These are phyloP conservation scores for Raja brachyura DNA, from an alignment of 2,113 vertebrate genomes.

Conservation along the genomic window DNA sequence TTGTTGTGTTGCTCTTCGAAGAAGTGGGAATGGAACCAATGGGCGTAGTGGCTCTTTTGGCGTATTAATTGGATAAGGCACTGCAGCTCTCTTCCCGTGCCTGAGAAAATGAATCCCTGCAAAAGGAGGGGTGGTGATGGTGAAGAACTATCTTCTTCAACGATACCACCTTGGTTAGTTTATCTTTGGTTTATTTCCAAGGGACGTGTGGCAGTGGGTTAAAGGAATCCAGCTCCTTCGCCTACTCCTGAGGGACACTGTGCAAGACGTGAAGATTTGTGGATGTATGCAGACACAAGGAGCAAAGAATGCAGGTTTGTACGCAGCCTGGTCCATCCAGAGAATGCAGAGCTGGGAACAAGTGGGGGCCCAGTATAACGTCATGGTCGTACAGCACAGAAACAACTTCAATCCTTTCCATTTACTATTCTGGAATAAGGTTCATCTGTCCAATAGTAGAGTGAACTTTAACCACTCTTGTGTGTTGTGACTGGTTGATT, in stretches of 20 bases:
- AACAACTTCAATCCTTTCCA: too few species aligned
- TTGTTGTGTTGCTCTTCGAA: too few species aligned
- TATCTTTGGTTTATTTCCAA: not conserved
- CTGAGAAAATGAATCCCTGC: not conserved
- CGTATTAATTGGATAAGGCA: not conserved
- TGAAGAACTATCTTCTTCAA: not conserved
- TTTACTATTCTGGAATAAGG: not conserved
- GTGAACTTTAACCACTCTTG: not conserved
- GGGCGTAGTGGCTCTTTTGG: not conserved
- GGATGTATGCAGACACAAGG: not conserved
- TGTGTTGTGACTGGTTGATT: not conserved
- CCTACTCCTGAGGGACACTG: not conserved
- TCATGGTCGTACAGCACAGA: too few species aligned
- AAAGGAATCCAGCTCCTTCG: not conserved
- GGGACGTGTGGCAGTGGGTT: not conserved
- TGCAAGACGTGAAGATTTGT: not conserved
- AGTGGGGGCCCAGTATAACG: too few species aligned
- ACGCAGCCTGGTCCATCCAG: not conserved
- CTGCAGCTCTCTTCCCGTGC: not conserved
- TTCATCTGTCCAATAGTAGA: not conserved
- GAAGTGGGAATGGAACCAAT: not conserved
- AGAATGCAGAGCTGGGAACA: not conserved
- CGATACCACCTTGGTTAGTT: not conserved
- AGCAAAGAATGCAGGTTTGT: constrained; percentile 10
- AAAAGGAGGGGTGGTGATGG: not conserved